Evolutionary conservation across 2,113 vertebrate genomes (phyloP), one percentile per base, ranked within the genome.

Genomic region (Pteruthius melanotis): DNA sequence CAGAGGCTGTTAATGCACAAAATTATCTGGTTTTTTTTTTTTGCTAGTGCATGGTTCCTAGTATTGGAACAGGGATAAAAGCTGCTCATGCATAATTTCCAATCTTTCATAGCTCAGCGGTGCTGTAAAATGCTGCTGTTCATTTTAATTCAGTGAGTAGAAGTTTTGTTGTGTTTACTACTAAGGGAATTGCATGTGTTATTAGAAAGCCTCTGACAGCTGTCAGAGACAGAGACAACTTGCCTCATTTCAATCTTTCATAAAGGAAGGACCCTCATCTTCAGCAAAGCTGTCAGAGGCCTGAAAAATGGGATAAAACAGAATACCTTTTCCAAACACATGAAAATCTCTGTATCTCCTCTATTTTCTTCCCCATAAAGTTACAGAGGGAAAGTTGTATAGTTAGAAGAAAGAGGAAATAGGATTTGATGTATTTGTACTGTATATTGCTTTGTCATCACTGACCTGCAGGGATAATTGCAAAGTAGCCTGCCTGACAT

Each of bases 161-260:
- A 95, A 91, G 74, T 91, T 74, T 61, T 76, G 65, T 89, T 95
- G 69, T 87, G 78, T 70, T 93, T 90, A 66, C 53, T 68, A 65
- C 74, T 90, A 61, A 84, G 85, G 82, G 93, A 96, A 92, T 64
- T 91, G 87, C 37, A 72, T 71, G 40, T 52, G 81, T 66, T 93
- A 80, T 77, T 75, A 84, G 77, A 83, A 81, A 95, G 77, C 39
- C 47, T 59, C 44, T 69, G 66, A 92, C 77, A 94, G 76, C 81
- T 76, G 87, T 56, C 83, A 82, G 78, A 79, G 59, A 31, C 24
- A 86, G 71, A 89, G 57, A 57, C 40, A 47, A 89, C 63, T 71
- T 39, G 61, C 83, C 3, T 45, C 54, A 91, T 93, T 97, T 94
- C 77, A 92, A 24, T 72, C 77, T 81, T 75, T 83, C 80, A 78